A percentile compares a stretch with the other conserved stretches of the same genome.
These are phyloP conservation scores for Gambusia holbrooki DNA, from an alignment of 2,113 vertebrate species.

Conservation along the genomic window DNA sequence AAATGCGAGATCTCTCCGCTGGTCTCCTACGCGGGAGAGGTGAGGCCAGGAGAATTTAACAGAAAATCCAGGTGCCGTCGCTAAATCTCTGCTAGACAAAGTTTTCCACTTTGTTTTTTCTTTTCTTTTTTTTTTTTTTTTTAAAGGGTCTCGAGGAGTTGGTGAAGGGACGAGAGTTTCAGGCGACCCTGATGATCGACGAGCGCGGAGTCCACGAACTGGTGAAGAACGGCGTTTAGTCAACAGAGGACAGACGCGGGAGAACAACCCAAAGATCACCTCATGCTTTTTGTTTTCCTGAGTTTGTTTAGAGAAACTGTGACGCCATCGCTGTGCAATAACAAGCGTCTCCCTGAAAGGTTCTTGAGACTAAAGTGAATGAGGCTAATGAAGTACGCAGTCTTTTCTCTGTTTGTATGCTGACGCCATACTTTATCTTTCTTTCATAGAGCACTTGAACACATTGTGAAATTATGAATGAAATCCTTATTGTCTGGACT, in stretches of 20 bases:
- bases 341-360: slow-evolving; percentile 10
- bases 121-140: not conserved
- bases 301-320: slow-evolving; percentile 57
- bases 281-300: slow-evolving; percentile 27
- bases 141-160: slow-evolving; percentile 86
- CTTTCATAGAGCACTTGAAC: slow-evolving; percentile 53
- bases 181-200: slow-evolving; percentile 86
- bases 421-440: slow-evolving; percentile 5
- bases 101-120: not conserved
- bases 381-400: slow-evolving; percentile 32
- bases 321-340: slow-evolving; percentile 77
- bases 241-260: not conserved
- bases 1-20: slow-evolving; percentile 97
- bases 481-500: slow-evolving; percentile 39
- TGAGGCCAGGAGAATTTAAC: slow-evolving; percentile 61
- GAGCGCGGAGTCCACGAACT: slow-evolving; percentile 84
- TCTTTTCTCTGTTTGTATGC: slow-evolving; percentile 41
- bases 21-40: slow-evolving; percentile 94
- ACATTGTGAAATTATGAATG: slow-evolving; percentile 61
- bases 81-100: not conserved
- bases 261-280: slow-evolving; percentile 36
- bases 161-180: slow-evolving; percentile 86
- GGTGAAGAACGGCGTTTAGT: slow-evolving; percentile 89
- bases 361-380: slow-evolving; percentile 5
- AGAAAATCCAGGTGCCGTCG: slow-evolving; percentile 26